Conservation (phyloP, 1,140 invertebrate species). For the Drosophila ironensis region DNA sequence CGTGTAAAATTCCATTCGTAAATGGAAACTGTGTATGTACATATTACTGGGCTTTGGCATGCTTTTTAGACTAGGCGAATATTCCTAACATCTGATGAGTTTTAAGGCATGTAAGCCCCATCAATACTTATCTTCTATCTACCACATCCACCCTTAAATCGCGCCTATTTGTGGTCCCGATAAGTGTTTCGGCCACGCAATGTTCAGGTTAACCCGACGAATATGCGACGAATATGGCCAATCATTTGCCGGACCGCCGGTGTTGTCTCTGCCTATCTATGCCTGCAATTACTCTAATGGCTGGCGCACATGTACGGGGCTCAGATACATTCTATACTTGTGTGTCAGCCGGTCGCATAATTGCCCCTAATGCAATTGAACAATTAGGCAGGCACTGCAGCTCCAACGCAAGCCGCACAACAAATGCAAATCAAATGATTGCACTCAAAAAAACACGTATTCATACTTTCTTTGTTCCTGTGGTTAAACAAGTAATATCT, state of each 20-base stretch:
- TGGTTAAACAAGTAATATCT: no score
- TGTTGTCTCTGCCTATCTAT: slow-evolving; percentile 13
- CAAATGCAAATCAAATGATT: slow-evolving; percentile 32
- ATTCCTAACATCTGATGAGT: no score
- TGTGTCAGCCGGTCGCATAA: slow-evolving; percentile 49
- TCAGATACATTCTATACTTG: slow-evolving; percentile 6
- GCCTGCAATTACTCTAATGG: slow-evolving; percentile 39
- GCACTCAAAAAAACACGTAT: slow-evolving; percentile 4
- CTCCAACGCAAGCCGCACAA: slow-evolving; percentile 11
- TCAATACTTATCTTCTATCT: no score
- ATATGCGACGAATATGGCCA: slow-evolving; percentile 4
- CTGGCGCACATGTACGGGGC: slow-evolving; percentile 13
- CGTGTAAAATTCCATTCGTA: slow-evolving; percentile 23
- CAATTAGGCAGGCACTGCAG: slow-evolving; percentile 44
- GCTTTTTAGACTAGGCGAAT: no score
- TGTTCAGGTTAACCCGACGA: slow-evolving; percentile 22
- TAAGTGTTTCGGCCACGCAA: slow-evolving; percentile 6
- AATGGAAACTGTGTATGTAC: no score
- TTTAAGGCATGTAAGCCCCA: no score
- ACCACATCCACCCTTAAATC: not conserved
- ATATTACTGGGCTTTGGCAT: no score
- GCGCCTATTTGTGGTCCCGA: not conserved
- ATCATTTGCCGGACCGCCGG: not conserved
- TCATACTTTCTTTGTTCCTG: no score
- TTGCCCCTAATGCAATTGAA: slow-evolving; percentile 54